Evolutionary conservation across 2,113 vertebrate species (phyloP).

Genomic region (Orientallactaga bullata): DNA sequence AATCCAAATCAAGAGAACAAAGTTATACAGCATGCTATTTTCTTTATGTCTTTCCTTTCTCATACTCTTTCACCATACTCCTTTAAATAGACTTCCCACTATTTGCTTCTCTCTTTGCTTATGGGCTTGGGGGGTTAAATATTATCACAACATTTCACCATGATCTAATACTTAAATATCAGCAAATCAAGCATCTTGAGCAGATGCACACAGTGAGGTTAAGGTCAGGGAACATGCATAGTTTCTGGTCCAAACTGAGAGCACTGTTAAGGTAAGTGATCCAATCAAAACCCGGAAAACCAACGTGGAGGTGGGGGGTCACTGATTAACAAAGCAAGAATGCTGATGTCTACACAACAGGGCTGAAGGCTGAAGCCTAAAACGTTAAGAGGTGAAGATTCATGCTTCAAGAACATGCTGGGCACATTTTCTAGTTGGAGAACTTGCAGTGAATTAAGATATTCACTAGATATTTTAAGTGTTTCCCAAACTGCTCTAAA

Average conservation of each 20-base stretch:
- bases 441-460: neutral
- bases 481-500: constrained; percentile 12
- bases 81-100: neutral
- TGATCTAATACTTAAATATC: neutral
- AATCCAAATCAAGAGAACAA: neutral
- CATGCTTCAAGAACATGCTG: neutral
- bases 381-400: neutral
- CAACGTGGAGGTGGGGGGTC: neutral
- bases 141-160: neutral
- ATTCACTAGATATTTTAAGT: neutral
- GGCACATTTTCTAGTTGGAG: neutral
- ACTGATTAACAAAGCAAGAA: neutral
- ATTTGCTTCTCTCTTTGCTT: neutral
- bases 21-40: neutral
- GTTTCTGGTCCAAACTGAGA: neutral
- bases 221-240: neutral
- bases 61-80: neutral
- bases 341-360: neutral
- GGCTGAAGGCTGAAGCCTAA: neutral
- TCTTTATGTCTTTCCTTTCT: neutral
- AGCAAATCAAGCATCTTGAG: neutral
- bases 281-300: neutral
- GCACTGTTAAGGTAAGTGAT: neutral
- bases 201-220: neutral
- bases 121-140: neutral